phyloP scores from a whole-genome alignment of 2,797 vertebrate species.

The Rhinophrynus dorsalis region DNA sequence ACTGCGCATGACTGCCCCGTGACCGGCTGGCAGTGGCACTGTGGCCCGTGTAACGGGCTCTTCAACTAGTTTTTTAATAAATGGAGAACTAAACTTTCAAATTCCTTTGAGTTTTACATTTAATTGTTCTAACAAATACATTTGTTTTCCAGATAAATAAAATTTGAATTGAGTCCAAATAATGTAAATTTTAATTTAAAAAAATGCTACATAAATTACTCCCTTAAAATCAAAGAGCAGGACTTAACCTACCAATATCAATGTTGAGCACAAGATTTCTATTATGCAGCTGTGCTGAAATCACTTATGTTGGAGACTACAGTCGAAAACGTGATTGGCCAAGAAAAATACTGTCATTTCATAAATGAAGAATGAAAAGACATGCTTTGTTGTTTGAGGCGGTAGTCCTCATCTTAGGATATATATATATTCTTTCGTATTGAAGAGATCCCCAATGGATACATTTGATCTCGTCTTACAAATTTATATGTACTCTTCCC shows the following conservation, averaged over 20 bases:
- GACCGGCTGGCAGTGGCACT: too few species aligned
- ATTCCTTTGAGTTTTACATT: too few species aligned
- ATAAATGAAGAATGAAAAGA: constrained; percentile 41
- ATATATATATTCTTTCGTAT: constrained; percentile 28
- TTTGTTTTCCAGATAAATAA: too few species aligned
- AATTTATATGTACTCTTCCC: background rate
- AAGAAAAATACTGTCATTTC: constrained; percentile 45
- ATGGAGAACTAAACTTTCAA: too few species aligned
- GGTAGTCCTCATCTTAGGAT: constrained; percentile 29
- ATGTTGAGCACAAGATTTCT: background rate
- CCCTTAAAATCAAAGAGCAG: background rate
- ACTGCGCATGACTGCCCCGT: too few species aligned
- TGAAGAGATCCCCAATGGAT: constrained; percentile 39
- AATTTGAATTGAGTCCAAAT: background rate
- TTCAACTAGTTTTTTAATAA: too few species aligned
- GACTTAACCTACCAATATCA: constrained; percentile 1
- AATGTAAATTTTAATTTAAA: background rate
- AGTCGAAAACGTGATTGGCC: constrained; percentile 16
- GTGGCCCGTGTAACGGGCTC: too few species aligned
- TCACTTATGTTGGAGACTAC: constrained; percentile 23
- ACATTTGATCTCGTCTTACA: constrained; percentile 41
- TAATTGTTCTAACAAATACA: too few species aligned
- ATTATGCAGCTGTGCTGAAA: constrained; percentile 39
- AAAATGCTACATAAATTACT: background rate
- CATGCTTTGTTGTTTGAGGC: constrained; percentile 20